These are phyloP conservation scores for Brachymystax lenok DNA, from an alignment of 2,797 vertebrate genomes.

Conservation along the genomic window DNA sequence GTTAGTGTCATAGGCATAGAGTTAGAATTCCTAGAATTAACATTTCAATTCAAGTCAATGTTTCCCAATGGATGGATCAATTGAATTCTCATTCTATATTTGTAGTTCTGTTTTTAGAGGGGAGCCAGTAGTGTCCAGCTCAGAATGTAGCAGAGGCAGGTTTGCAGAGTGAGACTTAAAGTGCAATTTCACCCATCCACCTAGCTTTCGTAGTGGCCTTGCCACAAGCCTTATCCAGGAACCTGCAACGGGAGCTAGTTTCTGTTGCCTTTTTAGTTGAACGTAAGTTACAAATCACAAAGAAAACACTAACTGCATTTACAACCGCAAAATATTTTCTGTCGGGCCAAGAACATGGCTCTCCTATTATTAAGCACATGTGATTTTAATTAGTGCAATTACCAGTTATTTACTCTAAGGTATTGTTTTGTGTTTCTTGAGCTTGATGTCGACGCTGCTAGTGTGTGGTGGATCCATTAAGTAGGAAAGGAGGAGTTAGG, in stretches of 20 bases:
- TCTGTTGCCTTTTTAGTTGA: slow-evolving; percentile 57
- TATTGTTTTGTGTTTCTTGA: slow-evolving; percentile 55
- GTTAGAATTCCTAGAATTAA: neutral
- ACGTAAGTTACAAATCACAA: slow-evolving; percentile 52
- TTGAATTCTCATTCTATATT: slow-evolving; percentile 13
- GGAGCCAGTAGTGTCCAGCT: slow-evolving; percentile 54
- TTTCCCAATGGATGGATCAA: neutral
- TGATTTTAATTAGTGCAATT: slow-evolving; percentile 60
- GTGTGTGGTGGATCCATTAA: slow-evolving; percentile 55
- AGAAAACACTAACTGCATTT: slow-evolving; percentile 43
- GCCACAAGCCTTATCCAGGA: slow-evolving; percentile 75
- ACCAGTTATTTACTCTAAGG: slow-evolving; percentile 42
- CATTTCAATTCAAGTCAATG: neutral
- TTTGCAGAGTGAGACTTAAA: slow-evolving; percentile 66
- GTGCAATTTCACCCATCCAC: slow-evolving; percentile 74
- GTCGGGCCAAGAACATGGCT: slow-evolving; percentile 43
- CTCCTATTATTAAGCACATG: slow-evolving; percentile 48
- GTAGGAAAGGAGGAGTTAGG: slow-evolving; percentile 22
- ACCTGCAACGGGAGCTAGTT: slow-evolving; percentile 56
- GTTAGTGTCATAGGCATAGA: neutral
- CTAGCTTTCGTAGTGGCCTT: slow-evolving; percentile 76
- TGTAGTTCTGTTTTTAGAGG: slow-evolving; percentile 40
- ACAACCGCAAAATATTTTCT: slow-evolving; percentile 51
- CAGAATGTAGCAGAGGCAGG: slow-evolving; percentile 73
- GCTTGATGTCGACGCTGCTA: slow-evolving; percentile 66